Base-by-base conservation (phyloP, 2,113 vertebrate genomes). In the Callithrix jacchus region DNA sequence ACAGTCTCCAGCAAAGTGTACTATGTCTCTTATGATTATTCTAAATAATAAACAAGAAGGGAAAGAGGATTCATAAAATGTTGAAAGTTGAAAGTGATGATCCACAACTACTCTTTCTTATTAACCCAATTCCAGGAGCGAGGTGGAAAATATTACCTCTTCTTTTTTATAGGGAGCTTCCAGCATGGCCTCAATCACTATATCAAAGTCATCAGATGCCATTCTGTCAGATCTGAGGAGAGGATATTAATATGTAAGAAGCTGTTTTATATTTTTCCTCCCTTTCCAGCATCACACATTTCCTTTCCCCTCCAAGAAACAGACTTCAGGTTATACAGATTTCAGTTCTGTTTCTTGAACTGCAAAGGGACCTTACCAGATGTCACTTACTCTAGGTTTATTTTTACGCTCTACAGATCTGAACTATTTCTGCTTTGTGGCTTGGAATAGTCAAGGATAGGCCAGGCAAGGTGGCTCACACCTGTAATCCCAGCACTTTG, bases 161-260 rank as follows among this genome's bases (percentile, higher is more conserved):
- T 98, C 95, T 91, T 98, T 98, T 97, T 98, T 97, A 98, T 98
- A 98, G 1, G 98, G 98, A 37, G 98, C 98, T 66, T 98, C 98
- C 93, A 98, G 87, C 98, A 98, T 98, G 68, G 98, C 98, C 90
- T 98, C 98, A 93, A 98, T 98, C 88, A 98, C 97, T 70, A 98
- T 98, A 74, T 98, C 98, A 52, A 98, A 98, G 92, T 98, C 98
- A 40, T 98, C 97, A 0, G 98, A 97, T 3, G 98, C 97, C 98
- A 98, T 98, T 13, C 70, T 83, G 94, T 96, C 97, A 56, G 83
- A 93, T 92, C 98, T 98, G 86, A 23, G 74, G 77, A 91, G 9
- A 94, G 47, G 40, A 93, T 42, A 95, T 40, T 11, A 3, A 96
- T 18, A 89, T 10, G 30, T 88, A 91, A 96, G 79, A 94, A 87